These are phyloP conservation scores for sheep (Ovis aries) DNA, from an alignment of 2,113 vertebrate species.

Conservation along the genomic window DNA sequence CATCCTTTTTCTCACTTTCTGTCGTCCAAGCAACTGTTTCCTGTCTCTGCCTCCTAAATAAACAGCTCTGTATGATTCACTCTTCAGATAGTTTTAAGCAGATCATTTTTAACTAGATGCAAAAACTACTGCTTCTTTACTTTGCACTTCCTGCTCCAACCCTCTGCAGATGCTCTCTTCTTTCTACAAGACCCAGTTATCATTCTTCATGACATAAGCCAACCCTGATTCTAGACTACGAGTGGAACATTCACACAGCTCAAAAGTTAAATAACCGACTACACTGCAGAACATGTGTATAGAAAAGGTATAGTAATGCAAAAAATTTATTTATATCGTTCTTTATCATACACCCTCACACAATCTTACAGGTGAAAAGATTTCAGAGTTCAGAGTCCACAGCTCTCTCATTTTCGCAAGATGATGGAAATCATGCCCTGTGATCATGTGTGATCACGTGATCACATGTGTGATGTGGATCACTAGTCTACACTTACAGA, in stretches of 20 bases:
- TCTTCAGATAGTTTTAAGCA: background rate
- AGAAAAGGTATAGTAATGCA: background rate
- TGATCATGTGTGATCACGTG: background rate
- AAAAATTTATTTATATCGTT: background rate
- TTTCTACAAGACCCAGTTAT: background rate
- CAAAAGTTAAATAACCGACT: background rate
- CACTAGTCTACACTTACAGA: background rate
- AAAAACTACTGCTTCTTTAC: background rate
- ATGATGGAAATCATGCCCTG: background rate
- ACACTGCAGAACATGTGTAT: background rate
- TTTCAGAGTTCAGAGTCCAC: background rate
- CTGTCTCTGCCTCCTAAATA: background rate
- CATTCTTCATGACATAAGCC: background rate
- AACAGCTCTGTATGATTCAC: background rate
- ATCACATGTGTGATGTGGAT: background rate
- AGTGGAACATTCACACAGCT: background rate
- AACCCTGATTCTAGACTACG: background rate
- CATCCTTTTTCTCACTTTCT: background rate
- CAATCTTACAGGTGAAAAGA: background rate
- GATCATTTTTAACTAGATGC: background rate
- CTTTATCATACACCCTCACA: background rate
- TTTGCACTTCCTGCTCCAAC: background rate
- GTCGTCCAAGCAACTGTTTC: background rate
- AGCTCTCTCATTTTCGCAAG: background rate
- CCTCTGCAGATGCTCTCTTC: background rate